Conservation (phyloP, 1,140 invertebrate species). For the Idris sp. region DNA sequence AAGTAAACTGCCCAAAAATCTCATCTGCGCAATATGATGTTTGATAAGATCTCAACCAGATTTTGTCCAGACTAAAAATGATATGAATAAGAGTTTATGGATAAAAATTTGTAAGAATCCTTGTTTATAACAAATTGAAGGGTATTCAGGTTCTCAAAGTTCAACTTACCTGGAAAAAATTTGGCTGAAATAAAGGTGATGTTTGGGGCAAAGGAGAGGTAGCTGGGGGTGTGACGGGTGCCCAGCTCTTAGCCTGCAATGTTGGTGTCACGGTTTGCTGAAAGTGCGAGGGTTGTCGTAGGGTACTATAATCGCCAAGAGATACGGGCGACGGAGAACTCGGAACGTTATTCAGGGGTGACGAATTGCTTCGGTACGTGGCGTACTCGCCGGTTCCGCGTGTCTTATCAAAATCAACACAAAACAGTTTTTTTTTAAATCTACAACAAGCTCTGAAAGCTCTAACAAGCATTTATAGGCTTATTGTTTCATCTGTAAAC, state of each 20-base stretch:
- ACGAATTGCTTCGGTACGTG: constrained; percentile 71
- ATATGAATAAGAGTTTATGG: too few relatives aligned
- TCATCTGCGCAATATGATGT: too few relatives aligned
- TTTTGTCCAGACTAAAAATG: too few relatives aligned
- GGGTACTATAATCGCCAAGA: constrained; percentile 65
- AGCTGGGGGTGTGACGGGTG: constrained; percentile 71
- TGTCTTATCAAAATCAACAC: constrained; percentile 67
- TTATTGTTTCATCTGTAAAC: constrained; percentile 8
- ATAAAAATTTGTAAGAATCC: too few relatives aligned
- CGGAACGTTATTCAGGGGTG: constrained; percentile 62
- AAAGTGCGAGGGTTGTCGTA: constrained; percentile 70
- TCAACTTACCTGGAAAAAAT: constrained; percentile 55
- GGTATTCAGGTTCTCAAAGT: too few relatives aligned
- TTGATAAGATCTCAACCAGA: background rate
- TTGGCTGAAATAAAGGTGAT: constrained; percentile 68
- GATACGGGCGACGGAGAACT: constrained; percentile 66
- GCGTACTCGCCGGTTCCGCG: constrained; percentile 72
- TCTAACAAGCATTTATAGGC: constrained; percentile 62
- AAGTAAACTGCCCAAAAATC: background rate
- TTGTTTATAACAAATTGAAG: too few relatives aligned
- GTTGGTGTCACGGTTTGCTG: constrained; percentile 60
- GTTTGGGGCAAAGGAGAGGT: constrained; percentile 77
- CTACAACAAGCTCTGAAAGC: constrained; percentile 17
- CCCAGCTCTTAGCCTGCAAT: constrained; percentile 65
- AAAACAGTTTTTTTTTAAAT: constrained; percentile 40